phyloP scores from a whole-genome alignment of 2,113 vertebrate species.

The Lontra canadensis region DNA sequence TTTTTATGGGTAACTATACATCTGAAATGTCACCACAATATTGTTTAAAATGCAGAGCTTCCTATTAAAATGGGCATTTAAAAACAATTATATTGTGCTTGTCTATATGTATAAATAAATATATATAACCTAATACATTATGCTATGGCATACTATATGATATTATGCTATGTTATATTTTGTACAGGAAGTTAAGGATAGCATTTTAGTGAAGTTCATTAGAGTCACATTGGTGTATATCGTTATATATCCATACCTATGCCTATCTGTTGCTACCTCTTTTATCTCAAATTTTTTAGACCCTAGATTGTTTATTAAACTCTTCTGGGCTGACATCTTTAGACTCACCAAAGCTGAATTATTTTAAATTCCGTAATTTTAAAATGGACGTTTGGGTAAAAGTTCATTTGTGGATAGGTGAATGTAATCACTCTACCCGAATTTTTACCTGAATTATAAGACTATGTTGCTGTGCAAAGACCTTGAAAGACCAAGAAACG shows the following conservation, averaged over 20 bases:
- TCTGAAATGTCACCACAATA: not conserved
- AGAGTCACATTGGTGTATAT: not conserved
- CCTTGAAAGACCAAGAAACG: conserved; percentile 75
- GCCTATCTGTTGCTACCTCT: not conserved
- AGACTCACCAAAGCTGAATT: not conserved
- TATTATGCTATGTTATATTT: not conserved
- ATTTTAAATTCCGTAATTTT: conserved; percentile 40
- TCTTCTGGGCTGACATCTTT: not conserved
- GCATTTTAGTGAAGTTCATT: no score
- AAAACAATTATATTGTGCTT: not conserved
- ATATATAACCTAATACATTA: not conserved
- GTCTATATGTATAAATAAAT: not conserved
- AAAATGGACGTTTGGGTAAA: conserved; percentile 54
- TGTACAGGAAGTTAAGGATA: not conserved
- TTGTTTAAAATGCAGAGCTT: not conserved
- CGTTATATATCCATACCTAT: no score
- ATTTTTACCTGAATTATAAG: conserved; percentile 55
- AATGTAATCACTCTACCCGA: not conserved
- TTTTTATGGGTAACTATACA: not conserved
- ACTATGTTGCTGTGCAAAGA: conserved; percentile 55
- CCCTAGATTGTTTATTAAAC: not conserved
- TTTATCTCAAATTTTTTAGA: not conserved
- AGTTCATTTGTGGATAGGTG: conserved; percentile 66
- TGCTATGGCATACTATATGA: no score
- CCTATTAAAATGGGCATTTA: not conserved